Evolutionary conservation across 2,888 invertebrate genomes (phyloP), one percentile per base, ranked within the genome.

Genomic region (Agapetus fuscipes): DNA sequence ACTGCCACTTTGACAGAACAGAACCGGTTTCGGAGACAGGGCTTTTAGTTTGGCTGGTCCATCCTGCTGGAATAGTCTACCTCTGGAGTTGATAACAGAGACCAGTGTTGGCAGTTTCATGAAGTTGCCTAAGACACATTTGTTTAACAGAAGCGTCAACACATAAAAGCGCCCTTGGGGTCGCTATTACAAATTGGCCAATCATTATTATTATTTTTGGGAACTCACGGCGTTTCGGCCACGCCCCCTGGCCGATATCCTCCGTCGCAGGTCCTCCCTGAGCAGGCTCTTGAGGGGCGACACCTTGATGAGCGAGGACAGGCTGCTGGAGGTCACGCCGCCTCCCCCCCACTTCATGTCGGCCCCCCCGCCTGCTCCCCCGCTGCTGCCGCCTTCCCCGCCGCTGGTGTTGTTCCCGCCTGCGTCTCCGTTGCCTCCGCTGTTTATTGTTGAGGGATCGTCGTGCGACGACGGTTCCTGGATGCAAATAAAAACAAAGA

Each of bases 221-320:
- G n/a, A 20, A 40, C 38, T 39, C 34, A 49, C 49, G 9, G 59
- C 60, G 41, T 60, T 62, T 41, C 77, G 66, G 50, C 71, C 72
- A 52, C 74, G 74, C 35, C 78, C 80, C 53, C 81, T 69, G 28
- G 80, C 81, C 44, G 81, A 79, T 53, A 87, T 80, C 58, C 86
- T 80, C 46, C 86, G 72, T 57, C 86, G 84, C 52, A 88, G 66
- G 62, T 89, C 88, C 58, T 89, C 88, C 34, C 88, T 74, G 47
- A 89, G 67, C 48, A 89, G 64, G 51, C 87, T 87, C 61, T 89
- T 89, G 49, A 89, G 66, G 46, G 89, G 88, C 37, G 88, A 89
- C 50, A 80, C 76, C 69, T 86, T 86, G 56, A 87, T 87, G 52
- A 86, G 61, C 39, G 85, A 83, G 49, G 84, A 82, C 50, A 84